Conservation (phyloP, 2,113 vertebrate genomes). For the Periophthalmodon schlosseri region DNA sequence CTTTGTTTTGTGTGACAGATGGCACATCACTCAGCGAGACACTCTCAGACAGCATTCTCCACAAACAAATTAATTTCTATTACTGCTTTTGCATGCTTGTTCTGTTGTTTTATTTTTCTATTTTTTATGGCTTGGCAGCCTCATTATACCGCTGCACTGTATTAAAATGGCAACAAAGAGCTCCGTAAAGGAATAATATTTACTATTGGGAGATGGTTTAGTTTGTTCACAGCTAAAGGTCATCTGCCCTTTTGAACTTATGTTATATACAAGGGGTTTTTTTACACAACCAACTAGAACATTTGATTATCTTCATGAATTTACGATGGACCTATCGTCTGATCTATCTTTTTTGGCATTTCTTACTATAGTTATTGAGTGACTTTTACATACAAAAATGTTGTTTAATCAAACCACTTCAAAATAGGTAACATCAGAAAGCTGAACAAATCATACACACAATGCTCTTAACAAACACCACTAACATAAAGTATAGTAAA, state of each 20-base stretch:
- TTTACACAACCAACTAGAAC: not conserved
- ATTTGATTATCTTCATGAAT: not conserved
- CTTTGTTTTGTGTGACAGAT: constrained; percentile 67
- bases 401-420: not conserved
- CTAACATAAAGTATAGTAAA: too few relatives aligned
- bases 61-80: constrained; percentile 71
- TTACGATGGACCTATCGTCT: not conserved
- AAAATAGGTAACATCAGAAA: too few relatives aligned
- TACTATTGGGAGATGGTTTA: constrained; percentile 32
- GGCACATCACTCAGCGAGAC: constrained; percentile 64
- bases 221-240: constrained; percentile 4
- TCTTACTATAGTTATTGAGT: not conserved
- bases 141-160: constrained; percentile 35
- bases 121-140: constrained; percentile 53
- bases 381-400: not conserved
- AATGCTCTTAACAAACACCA: too few relatives aligned
- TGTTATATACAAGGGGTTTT: constrained; percentile 1
- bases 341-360: not conserved
- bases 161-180: constrained; percentile 28
- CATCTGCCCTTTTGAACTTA: constrained; percentile 5
- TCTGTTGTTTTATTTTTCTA: constrained; percentile 19
- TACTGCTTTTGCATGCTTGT: constrained; percentile 56
- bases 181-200: constrained; percentile 17
- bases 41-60: constrained; percentile 59
- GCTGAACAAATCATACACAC: too few relatives aligned